phyloP scores from a whole-genome alignment of 2,888 invertebrate genomes.

The Corbicula japonica region DNA sequence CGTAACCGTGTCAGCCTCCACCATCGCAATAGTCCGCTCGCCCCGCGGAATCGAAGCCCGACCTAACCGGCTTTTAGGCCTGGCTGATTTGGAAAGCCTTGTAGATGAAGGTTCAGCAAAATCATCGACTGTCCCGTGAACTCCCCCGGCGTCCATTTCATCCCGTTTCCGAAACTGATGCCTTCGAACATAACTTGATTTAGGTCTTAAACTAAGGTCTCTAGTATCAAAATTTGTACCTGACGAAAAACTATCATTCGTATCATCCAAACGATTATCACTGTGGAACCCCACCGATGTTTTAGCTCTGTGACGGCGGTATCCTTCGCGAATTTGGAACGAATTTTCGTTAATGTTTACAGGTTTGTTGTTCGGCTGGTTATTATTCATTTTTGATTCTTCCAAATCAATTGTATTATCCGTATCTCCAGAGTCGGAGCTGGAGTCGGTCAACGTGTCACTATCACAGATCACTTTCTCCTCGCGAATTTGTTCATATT shows the following conservation, averaged over 20 bases:
- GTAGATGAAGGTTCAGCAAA: conserved; percentile 27
- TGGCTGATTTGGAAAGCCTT: conserved; percentile 60
- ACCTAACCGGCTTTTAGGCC: conserved; percentile 67
- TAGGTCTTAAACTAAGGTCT: conserved; percentile 63
- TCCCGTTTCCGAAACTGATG: conserved; percentile 41
- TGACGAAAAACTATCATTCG: conserved; percentile 25
- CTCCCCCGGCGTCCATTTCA: conserved; percentile 27
- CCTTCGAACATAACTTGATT: conserved; percentile 74
- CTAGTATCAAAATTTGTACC: conserved; percentile 48
- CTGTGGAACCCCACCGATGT: conserved; percentile 77
- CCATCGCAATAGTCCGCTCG: conserved; percentile 64
- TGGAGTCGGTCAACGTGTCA: conserved; percentile 65
- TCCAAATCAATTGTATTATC: conserved; percentile 54
- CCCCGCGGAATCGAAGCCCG: conserved; percentile 46
- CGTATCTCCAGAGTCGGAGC: conserved; percentile 52
- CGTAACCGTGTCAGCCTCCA: conserved; percentile 51
- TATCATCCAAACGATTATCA: conserved; percentile 44
- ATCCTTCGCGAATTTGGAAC: conserved; percentile 45
- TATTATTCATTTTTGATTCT: conserved; percentile 45
- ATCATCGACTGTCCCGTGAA: conserved; percentile 33
- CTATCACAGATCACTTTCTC: conserved; percentile 57
- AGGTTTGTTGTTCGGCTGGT: conserved; percentile 9
- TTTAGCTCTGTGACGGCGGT: conserved; percentile 67
- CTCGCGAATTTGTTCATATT: conserved; percentile 54
- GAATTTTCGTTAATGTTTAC: conserved; percentile 12